Percentiles rank a stretch among this genome's conserved stretches.
Evolutionary conservation across 2,888 invertebrate species (phyloP).

Genomic region (Hoplodrina ambigua): DNA sequence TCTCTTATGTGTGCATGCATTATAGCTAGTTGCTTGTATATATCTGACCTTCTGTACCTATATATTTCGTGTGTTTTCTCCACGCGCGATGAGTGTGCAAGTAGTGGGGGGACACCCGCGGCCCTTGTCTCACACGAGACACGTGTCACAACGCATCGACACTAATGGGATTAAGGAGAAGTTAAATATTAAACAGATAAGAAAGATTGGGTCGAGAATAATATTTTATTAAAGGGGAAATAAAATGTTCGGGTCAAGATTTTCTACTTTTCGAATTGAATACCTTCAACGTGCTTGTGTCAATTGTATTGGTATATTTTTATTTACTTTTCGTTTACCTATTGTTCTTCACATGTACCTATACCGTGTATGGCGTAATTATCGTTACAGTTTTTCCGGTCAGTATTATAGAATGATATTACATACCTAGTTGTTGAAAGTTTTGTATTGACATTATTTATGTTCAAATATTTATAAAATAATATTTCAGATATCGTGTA

Average conservation of each 20-base stretch:
- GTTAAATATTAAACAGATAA: slow-evolving; percentile 26
- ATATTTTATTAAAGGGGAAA: slow-evolving; percentile 8
- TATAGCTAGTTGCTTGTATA: background rate
- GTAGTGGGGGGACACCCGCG: slow-evolving; percentile 2
- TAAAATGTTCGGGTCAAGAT: slow-evolving; percentile 2
- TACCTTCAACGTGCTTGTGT: background rate
- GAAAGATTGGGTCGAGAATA: slow-evolving; percentile 21
- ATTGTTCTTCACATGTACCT: background rate
- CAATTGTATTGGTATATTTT: background rate
- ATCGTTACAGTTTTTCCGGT: background rate
- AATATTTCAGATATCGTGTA: background rate
- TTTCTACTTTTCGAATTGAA: background rate
- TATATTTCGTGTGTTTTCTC: slow-evolving; percentile 4
- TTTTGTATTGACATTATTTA: background rate
- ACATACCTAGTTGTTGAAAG: background rate
- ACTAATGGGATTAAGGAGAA: slow-evolving; percentile 22
- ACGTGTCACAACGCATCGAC: slow-evolving; percentile 18
- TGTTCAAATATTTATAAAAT: background rate
- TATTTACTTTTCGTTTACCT: background rate
- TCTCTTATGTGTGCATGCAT: too few species aligned
- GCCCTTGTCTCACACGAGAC: slow-evolving; percentile 32
- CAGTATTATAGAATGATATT: background rate
- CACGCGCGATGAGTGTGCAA: background rate
- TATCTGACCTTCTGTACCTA: background rate
- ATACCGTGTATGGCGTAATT: background rate